Conservation (phyloP, 2,113 vertebrate species). For the Murina feae region DNA sequence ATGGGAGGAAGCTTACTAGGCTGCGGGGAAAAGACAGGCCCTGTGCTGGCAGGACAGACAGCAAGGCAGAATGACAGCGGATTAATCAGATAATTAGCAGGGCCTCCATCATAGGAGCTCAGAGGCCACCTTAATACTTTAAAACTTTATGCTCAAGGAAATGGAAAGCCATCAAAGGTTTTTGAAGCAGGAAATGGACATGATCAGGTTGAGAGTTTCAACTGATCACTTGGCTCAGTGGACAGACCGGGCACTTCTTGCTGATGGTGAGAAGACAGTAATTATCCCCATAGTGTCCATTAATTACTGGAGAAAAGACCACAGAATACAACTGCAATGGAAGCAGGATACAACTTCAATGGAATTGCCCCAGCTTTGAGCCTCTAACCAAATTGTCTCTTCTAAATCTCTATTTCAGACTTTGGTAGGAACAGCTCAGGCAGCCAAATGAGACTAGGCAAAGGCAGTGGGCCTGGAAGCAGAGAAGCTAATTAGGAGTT, state of each 20-base stretch:
- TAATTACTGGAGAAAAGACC: background rate
- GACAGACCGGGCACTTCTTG: background rate
- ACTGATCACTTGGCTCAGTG: background rate
- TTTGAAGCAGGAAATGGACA: background rate
- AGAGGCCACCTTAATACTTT: background rate
- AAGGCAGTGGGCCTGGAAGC: background rate
- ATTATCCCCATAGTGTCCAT: background rate
- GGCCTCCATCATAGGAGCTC: accelerated
- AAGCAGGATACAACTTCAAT: background rate
- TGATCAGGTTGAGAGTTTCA: background rate
- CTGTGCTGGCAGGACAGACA: background rate
- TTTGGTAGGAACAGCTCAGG: background rate
- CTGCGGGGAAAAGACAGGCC: background rate
- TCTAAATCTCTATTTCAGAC: background rate
- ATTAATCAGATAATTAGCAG: background rate
- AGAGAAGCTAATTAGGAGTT: background rate
- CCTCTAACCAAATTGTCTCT: background rate
- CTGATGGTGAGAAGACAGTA: background rate
- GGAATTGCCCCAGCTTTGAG: background rate
- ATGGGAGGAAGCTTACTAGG: background rate
- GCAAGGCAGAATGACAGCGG: background rate
- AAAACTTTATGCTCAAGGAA: background rate
- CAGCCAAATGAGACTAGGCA: background rate
- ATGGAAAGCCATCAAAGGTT: background rate
- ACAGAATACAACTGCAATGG: background rate